Percentiles rank a stretch among this genome's conserved stretches.
These are phyloP conservation scores for Nebria ingens DNA, from an alignment of 1,140 invertebrate genomes.

Conservation along the genomic window DNA sequence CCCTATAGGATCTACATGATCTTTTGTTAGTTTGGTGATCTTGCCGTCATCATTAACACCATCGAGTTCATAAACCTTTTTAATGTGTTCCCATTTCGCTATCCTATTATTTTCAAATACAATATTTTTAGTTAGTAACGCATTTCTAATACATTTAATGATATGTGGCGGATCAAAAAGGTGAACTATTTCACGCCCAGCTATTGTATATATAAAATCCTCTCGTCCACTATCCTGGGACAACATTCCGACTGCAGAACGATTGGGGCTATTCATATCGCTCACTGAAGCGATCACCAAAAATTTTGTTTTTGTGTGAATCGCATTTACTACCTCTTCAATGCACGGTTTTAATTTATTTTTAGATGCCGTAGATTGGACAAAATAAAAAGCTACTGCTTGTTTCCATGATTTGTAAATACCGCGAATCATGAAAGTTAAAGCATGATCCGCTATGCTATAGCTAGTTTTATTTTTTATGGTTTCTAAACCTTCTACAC, in stretches of 20 bases:
- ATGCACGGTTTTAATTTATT: neutral
- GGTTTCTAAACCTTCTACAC: conserved; percentile 24
- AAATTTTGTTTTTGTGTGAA: no score
- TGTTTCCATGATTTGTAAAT: conserved; percentile 26
- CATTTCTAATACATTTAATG: neutral
- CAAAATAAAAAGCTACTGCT: conserved; percentile 24
- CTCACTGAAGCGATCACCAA: no score
- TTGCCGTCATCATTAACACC: neutral
- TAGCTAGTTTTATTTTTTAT: conserved; percentile 16
- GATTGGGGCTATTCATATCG: no score
- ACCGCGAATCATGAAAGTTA: conserved; percentile 29
- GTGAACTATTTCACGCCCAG: no score
- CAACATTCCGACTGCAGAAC: no score
- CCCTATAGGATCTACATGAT: no score
- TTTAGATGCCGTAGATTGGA: conserved; percentile 4
- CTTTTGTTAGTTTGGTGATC: neutral
- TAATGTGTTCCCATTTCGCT: neutral
- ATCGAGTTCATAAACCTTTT: neutral
- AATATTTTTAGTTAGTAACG: neutral
- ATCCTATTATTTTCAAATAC: neutral
- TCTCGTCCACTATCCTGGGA: no score
- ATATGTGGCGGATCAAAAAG: neutral
- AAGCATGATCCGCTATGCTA: conserved; percentile 26
- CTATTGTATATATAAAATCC: no score
- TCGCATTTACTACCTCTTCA: neutral